phyloP scores from a whole-genome alignment of 2,888 invertebrate genomes.

The Polydrusus tereticollis region DNA sequence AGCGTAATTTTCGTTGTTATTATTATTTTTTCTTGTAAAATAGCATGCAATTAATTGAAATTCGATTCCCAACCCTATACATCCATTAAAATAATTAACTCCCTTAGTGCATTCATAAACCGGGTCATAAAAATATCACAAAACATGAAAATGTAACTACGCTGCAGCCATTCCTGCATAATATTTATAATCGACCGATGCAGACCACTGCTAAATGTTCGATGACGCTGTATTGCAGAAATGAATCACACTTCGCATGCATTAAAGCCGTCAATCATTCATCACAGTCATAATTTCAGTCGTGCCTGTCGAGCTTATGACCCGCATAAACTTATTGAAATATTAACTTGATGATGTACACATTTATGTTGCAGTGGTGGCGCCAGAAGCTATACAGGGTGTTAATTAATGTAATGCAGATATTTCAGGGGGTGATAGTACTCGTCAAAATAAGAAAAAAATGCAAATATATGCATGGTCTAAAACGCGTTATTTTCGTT shows the following conservation, averaged over 20 bases:
- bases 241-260: slow-evolving; percentile 60
- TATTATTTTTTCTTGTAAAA: too few relatives aligned
- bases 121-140: not conserved
- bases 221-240: slow-evolving; percentile 48
- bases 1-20: too few relatives aligned
- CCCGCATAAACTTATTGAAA: slow-evolving; percentile 35
- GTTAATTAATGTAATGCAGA: too few relatives aligned
- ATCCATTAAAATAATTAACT: too few relatives aligned
- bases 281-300: slow-evolving; percentile 28
- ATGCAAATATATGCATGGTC: too few relatives aligned
- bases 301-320: not conserved
- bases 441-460: too few relatives aligned
- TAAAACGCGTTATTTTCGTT: too few relatives aligned
- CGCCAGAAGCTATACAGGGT: too few relatives aligned
- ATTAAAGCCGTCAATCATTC: slow-evolving; percentile 64
- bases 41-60: too few relatives aligned
- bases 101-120: too few relatives aligned
- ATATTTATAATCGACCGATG: not conserved
- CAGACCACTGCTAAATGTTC: slow-evolving; percentile 29
- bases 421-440: too few relatives aligned
- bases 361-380: not conserved
- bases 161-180: not conserved
- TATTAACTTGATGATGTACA: slow-evolving; percentile 21
- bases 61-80: too few relatives aligned
- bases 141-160: not conserved